phyloP scores from a whole-genome alignment of 2,888 invertebrate species.

The Epistrophella euchroma region DNA sequence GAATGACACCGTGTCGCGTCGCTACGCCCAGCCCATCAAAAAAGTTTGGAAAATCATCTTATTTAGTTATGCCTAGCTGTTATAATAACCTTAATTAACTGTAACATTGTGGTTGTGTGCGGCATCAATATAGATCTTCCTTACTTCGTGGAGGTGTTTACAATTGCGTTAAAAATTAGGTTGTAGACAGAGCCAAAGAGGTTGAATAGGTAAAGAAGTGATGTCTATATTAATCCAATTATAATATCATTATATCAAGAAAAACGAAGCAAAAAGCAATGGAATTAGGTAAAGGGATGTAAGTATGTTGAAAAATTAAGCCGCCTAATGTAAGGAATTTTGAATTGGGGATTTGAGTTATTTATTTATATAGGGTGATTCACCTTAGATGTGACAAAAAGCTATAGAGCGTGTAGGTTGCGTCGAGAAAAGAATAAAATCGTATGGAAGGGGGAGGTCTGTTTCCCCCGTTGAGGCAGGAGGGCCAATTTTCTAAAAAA shows the following conservation, averaged over 20 bases:
- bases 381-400: too few species aligned
- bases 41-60: constrained; percentile 40
- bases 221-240: constrained; percentile 41
- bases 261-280: neutral
- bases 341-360: too few species aligned
- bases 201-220: constrained; percentile 22
- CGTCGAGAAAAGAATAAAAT: too few species aligned
- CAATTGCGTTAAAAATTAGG: constrained; percentile 12
- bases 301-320: neutral
- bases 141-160: neutral
- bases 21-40: neutral
- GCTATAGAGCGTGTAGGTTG: too few species aligned
- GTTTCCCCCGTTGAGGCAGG: too few species aligned
- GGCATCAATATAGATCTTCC: constrained; percentile 19
- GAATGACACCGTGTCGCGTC: neutral
- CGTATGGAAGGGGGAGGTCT: too few species aligned
- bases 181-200: neutral
- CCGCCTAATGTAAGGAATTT: too few species aligned
- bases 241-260: constrained; percentile 1
- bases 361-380: too few species aligned
- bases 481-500: too few species aligned
- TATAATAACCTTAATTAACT: constrained; percentile 52
- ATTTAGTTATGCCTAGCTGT: constrained; percentile 21
- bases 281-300: neutral
- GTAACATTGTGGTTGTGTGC: constrained; percentile 34